These are phyloP conservation scores for Vulpes vulpes DNA, from an alignment of 2,113 vertebrate species.

Conservation along the genomic window DNA sequence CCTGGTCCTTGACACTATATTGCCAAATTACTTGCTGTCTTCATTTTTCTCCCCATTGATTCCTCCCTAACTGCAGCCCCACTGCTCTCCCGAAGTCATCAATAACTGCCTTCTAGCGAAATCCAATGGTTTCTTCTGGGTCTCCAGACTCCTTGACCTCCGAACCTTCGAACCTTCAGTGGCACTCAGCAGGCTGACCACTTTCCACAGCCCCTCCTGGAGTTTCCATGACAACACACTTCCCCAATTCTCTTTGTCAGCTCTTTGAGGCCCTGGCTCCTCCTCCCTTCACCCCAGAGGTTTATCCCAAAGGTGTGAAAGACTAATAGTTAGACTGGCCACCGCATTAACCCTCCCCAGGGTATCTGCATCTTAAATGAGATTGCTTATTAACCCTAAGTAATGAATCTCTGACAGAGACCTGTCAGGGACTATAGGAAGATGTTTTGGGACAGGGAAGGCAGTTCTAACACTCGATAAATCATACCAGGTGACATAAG, in stretches of 20 bases:
- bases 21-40: constrained; percentile 53
- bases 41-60: constrained; percentile 63
- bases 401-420: constrained; percentile 72
- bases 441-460: not conserved
- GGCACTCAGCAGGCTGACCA: constrained; percentile 23
- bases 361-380: constrained; percentile 60
- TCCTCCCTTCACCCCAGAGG: constrained; percentile 32
- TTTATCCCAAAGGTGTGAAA: constrained; percentile 51
- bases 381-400: constrained; percentile 51
- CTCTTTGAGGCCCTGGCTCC: not conserved
- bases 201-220: not conserved
- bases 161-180: constrained; percentile 37
- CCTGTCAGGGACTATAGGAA: constrained; percentile 28
- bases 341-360: constrained; percentile 43
- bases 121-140: constrained; percentile 48
- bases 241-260: not conserved
- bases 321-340: constrained; percentile 15
- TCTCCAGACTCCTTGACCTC: constrained; percentile 52
- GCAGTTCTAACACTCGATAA: constrained; percentile 14
- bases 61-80: not conserved
- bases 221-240: not conserved
- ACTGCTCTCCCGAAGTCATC: constrained; percentile 52
- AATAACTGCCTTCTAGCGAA: constrained; percentile 63
- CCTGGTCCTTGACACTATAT: constrained; percentile 47
- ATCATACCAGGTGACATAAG: constrained; percentile 54